Conservation (phyloP, 2,888 invertebrate species). For the Aspidiotus rigidus region DNA sequence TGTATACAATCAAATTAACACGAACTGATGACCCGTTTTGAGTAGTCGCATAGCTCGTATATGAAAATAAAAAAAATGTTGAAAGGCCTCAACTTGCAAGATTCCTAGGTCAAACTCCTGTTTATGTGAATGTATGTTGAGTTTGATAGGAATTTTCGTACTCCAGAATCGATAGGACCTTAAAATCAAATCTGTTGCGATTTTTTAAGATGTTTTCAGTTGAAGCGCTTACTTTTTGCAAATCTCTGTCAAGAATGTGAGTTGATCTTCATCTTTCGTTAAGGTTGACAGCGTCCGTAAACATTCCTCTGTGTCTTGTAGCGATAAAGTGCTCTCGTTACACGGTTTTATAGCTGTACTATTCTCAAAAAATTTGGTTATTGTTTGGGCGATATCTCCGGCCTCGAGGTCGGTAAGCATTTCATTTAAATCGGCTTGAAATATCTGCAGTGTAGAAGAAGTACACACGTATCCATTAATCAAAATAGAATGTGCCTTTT, state of each 20-base stretch:
- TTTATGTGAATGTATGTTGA: no score
- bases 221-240: slow-evolving; percentile 47
- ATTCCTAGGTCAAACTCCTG: no score
- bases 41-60: no score
- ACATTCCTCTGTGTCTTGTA: slow-evolving; percentile 68
- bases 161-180: no score
- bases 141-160: no score
- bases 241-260: slow-evolving; percentile 62
- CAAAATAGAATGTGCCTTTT: slow-evolving; percentile 4
- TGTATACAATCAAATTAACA: no score
- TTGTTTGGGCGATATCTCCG: slow-evolving; percentile 83
- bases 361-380: slow-evolving; percentile 63
- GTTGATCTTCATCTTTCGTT: slow-evolving; percentile 82
- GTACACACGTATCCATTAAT: neutral
- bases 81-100: no score
- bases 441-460: slow-evolving; percentile 48
- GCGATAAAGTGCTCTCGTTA: slow-evolving; percentile 57
- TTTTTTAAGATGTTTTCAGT: no score
- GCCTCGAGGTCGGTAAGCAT: slow-evolving; percentile 81
- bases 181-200: no score
- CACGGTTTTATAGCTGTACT: slow-evolving; percentile 54
- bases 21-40: no score
- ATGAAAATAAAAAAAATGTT: no score
- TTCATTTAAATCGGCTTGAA: slow-evolving; percentile 60
- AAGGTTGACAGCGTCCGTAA: slow-evolving; percentile 62